These are phyloP conservation scores for Drosophila jambulina DNA, from an alignment of 1,140 invertebrate species.

Conservation along the genomic window DNA sequence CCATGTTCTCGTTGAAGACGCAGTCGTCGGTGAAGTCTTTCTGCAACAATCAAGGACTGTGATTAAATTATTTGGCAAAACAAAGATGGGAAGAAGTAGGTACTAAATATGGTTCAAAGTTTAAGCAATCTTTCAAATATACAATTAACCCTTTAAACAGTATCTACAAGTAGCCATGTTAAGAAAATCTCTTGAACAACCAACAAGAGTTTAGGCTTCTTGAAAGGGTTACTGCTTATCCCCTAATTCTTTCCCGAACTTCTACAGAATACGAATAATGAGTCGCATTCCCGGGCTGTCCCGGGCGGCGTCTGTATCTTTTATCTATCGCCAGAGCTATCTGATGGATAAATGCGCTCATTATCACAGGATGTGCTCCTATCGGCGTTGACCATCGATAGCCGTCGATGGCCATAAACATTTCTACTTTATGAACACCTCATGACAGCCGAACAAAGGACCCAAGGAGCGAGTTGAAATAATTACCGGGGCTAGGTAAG, in stretches of 20 bases:
- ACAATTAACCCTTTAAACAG: background rate
- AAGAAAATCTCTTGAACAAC: background rate
- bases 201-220: background rate
- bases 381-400: constrained; percentile 77
- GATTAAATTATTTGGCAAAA: constrained; percentile 73
- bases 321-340: constrained; percentile 49
- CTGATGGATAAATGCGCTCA: constrained; percentile 78
- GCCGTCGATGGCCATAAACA: constrained; percentile 62
- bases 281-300: constrained; percentile 10
- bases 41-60: constrained; percentile 88
- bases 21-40: constrained; percentile 92
- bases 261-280: constrained; percentile 22
- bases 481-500: constrained; percentile 43
- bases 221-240: constrained; percentile 19
- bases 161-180: background rate
- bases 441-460: constrained; percentile 73
- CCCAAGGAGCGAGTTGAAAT: constrained; percentile 41
- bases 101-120: background rate
- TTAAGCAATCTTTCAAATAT: too few species aligned
- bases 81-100: background rate
- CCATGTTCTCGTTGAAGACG: constrained; percentile 93
- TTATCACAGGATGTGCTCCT: constrained; percentile 83
- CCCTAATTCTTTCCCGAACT: background rate
- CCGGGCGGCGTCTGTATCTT: constrained; percentile 46
- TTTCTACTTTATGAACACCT: constrained; percentile 71